These are phyloP conservation scores for Bursaphelenchus mucronatus DNA, from an alignment of 1,140 invertebrate genomes.

Conservation along the genomic window DNA sequence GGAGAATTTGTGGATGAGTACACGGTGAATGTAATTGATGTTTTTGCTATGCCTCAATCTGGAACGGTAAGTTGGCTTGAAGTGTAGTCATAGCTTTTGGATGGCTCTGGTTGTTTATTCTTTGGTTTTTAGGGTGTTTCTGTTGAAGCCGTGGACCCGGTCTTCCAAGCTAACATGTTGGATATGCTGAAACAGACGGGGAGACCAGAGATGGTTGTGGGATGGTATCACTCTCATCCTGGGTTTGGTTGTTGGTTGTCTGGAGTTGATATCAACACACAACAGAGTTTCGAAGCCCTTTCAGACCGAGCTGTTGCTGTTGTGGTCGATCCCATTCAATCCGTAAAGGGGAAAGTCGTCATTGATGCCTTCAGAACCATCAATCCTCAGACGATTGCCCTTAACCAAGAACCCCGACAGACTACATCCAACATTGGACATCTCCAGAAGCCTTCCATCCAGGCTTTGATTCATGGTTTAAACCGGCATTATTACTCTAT, in stretches of 20 bases:
- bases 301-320: slow-evolving; percentile 97
- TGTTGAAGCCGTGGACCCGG: slow-evolving; percentile 98
- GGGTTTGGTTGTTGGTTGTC: slow-evolving; percentile 99
- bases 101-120: slow-evolving; percentile 6
- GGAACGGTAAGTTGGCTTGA: slow-evolving; percentile 69
- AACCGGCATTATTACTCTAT: slow-evolving; percentile 99
- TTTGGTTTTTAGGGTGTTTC: slow-evolving; percentile 76
- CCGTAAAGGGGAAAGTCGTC: slow-evolving; percentile 79
- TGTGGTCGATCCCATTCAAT: slow-evolving; percentile 98
- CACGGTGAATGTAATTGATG: slow-evolving; percentile 97
- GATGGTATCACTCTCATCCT: slow-evolving; percentile 99
- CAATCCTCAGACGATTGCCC: slow-evolving; percentile 97
- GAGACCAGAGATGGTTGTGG: slow-evolving; percentile 98
- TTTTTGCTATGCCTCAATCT: slow-evolving; percentile 99
- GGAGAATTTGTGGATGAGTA: slow-evolving; percentile 99
- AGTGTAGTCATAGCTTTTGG: slow-evolving; percentile 5
- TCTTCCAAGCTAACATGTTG: slow-evolving; percentile 99
- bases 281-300: slow-evolving; percentile 97
- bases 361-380: slow-evolving; percentile 73
- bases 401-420: slow-evolving; percentile 95
- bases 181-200: slow-evolving; percentile 99
- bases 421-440: slow-evolving; percentile 98
- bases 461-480: slow-evolving; percentile 93
- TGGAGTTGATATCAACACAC: slow-evolving; percentile 96
- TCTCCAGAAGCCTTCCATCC: slow-evolving; percentile 96